Conservation (phyloP, 2,113 vertebrate species). For the Eretmochelys imbricata region DNA sequence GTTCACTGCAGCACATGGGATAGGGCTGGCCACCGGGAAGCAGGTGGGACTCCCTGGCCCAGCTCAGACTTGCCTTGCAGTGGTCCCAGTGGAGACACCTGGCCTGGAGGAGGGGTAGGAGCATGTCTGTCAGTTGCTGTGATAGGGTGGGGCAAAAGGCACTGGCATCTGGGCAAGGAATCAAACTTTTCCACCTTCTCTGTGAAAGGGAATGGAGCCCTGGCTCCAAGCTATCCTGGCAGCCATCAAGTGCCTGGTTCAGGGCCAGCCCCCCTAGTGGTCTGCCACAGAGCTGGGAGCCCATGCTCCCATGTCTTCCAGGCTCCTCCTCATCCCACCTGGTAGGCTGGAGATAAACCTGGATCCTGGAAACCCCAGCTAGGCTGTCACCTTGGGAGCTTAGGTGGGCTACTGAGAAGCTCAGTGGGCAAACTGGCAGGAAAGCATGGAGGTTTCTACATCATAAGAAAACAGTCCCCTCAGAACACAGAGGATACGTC, state of each 20-base stretch:
- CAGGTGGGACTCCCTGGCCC: too few species aligned
- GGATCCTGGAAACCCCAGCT: neutral
- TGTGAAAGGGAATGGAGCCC: too few species aligned
- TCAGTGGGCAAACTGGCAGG: neutral
- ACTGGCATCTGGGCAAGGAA: neutral
- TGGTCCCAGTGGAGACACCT: neutral
- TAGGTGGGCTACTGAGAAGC: neutral
- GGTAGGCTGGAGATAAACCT: neutral
- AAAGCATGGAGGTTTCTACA: neutral
- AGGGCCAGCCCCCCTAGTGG: too few species aligned
- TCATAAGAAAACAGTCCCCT: neutral
- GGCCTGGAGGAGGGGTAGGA: neutral
- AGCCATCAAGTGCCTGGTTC: neutral
- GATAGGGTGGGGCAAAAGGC: neutral
- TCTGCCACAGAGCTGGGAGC: neutral
- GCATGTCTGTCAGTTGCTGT: neutral
- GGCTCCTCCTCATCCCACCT: neutral
- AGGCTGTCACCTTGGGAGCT: neutral
- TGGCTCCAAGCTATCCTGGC: neutral
- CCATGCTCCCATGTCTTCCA: neutral
- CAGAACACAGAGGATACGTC: neutral
- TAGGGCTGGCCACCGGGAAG: too few species aligned
- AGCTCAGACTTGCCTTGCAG: neutral
- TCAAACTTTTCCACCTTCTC: too few species aligned
- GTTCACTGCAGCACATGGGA: too few species aligned